phyloP scores from a whole-genome alignment of 2,888 invertebrate species.

The Lithophane leautieri region DNA sequence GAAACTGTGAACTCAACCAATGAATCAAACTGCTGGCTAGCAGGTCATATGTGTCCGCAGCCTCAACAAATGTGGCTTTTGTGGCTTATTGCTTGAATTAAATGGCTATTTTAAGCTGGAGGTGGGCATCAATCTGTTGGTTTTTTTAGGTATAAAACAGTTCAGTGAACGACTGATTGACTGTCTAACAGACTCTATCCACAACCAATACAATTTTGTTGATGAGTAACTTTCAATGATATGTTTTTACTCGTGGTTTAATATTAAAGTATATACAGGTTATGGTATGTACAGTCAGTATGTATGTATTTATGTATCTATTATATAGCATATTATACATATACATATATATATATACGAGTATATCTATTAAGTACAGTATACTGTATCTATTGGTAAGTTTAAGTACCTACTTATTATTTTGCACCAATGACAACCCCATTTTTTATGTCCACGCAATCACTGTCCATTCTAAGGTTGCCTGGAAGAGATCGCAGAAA shows the following conservation, averaged over 20 bases:
- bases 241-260: background rate
- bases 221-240: background rate
- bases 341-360: too few relatives aligned
- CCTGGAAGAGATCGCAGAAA: too few relatives aligned
- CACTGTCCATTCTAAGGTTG: too few relatives aligned
- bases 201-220: background rate
- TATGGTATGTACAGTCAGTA: too few relatives aligned
- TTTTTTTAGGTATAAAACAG: background rate
- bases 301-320: too few relatives aligned
- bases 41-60: background rate
- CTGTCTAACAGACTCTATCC: background rate
- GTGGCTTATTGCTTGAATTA: background rate
- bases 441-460: too few relatives aligned
- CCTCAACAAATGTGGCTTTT: conserved; percentile 6
- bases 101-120: conserved; percentile 9
- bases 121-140: background rate
- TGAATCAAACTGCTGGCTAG: conserved; percentile 9
- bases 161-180: background rate
- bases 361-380: too few relatives aligned
- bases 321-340: too few relatives aligned
- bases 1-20: conserved; percentile 21
- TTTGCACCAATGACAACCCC: too few relatives aligned
- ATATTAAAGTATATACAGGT: too few relatives aligned
- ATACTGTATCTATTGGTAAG: too few relatives aligned
- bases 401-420: too few relatives aligned